Conservation (phyloP, 2,797 vertebrate genomes). For the Rhinoraja longicauda region DNA sequence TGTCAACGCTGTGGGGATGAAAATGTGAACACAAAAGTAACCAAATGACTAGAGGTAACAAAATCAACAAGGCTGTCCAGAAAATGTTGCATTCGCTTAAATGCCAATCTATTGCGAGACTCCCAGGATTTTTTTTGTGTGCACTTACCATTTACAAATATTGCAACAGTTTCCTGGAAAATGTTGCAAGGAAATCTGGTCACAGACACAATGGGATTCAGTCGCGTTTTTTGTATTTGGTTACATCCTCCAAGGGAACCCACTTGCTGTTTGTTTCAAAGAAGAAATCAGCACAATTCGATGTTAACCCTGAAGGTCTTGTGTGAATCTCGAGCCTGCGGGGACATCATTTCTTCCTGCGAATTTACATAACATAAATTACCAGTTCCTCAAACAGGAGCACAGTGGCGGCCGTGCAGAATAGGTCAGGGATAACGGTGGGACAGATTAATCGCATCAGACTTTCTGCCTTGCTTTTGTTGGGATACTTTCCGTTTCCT, state of each 20-base stretch:
- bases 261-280: neutral
- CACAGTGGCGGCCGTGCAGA: neutral
- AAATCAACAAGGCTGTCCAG: neutral
- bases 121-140: neutral
- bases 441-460: neutral
- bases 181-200: neutral
- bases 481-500: neutral
- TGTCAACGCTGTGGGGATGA: neutral
- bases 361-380: neutral
- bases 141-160: slow-evolving; percentile 22
- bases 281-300: neutral
- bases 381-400: slow-evolving; percentile 8
- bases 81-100: neutral
- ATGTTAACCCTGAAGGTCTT: slow-evolving; percentile 24
- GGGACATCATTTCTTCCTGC: neutral
- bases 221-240: neutral
- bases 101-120: neutral
- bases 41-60: neutral
- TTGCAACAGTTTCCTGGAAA: slow-evolving; percentile 11
- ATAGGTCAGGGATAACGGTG: neutral
- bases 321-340: neutral
- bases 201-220: neutral
- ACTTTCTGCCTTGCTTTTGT: neutral
- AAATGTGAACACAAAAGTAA: neutral
- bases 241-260: neutral